Conservation (phyloP, 2,113 vertebrate genomes). For the Leptobrachium leishanense region DNA sequence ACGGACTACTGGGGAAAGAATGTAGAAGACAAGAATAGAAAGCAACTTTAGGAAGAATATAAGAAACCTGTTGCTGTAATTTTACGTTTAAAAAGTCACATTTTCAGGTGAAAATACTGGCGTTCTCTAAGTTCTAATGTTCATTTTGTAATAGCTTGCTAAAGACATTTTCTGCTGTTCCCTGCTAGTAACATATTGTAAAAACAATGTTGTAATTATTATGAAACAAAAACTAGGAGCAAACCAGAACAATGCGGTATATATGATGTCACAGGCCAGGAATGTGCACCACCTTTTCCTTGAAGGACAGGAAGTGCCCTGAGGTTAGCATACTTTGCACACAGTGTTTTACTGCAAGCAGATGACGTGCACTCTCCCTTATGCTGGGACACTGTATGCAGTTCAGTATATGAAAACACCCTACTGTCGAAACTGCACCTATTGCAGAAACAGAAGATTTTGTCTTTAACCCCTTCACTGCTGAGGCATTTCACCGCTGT, state of each 20-base stretch:
- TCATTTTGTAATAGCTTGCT: neutral
- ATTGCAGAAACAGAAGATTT: too few species aligned
- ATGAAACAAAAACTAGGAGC: neutral
- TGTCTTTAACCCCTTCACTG: too few species aligned
- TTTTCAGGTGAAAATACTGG: neutral
- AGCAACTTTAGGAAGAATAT: too few species aligned
- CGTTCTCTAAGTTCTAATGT: neutral
- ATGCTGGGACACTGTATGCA: too few species aligned
- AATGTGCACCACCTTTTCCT: neutral
- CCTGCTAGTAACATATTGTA: neutral
- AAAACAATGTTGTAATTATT: neutral
- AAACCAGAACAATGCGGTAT: neutral
- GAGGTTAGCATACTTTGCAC: neutral
- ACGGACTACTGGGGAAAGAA: too few species aligned
- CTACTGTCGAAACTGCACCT: too few species aligned
- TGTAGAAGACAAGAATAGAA: too few species aligned
- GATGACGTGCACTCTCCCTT: too few species aligned
- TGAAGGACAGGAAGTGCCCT: slow-evolving; percentile 8
- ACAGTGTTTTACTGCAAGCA: neutral
- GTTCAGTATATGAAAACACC: too few species aligned
- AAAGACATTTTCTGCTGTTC: neutral
- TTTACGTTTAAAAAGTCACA: neutral
- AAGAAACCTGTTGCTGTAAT: too few species aligned
- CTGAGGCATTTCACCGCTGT: too few species aligned
- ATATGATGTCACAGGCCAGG: neutral